Evolutionary conservation across 2,888 invertebrate species (phyloP), one percentile per base, ranked within the genome.

Genomic region (Mechanitis mazaeus): DNA sequence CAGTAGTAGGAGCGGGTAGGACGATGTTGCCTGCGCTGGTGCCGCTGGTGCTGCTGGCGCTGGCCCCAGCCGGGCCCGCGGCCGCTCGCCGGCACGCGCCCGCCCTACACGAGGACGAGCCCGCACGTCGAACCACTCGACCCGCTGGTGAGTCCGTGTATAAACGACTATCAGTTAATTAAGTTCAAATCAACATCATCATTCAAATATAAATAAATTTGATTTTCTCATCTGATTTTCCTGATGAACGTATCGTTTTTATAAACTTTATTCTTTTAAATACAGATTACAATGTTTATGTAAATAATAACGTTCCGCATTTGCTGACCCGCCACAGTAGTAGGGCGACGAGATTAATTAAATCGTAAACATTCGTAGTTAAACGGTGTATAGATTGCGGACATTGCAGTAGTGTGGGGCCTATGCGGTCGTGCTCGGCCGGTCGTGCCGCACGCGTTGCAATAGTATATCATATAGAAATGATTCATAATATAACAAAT

Each of bases 101-200:
- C 69, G 87, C 92, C 71, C 86, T 93, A 77, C 86, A 91, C 64
- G 93, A 93, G 82, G 93, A 94, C 81, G 92, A 93, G 75, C 93
- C 93, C 81, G 91, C 92, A 70, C 91, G 93, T 59, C 92, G 93
- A 73, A 91, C 91, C 77, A 89, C 90, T 72, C 90, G 93, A 69
- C 92, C 93, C 75, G 93, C 93, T 84, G 94, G 94, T 94, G 85
- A 93, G 93, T 91, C 54, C 64, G 50, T 33, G n/a, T 45, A 56
- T 33, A 45, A 46, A 50, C 56, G 33, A 20, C 20, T 20, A 20
- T 42, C 42, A 28, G 46, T 38, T 54, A 59, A 59, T 58, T 59
- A 57, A 64, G 45, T 50, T 58, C 56, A 53, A 54, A 61, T 56
- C 56, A 58, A 28, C 56, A 64, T 60, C 50, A 62, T 62, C 58